Evolutionary conservation across 1,140 invertebrate genomes (phyloP), one percentile per base, ranked within the genome.

Genomic region (Orius insidiosus): DNA sequence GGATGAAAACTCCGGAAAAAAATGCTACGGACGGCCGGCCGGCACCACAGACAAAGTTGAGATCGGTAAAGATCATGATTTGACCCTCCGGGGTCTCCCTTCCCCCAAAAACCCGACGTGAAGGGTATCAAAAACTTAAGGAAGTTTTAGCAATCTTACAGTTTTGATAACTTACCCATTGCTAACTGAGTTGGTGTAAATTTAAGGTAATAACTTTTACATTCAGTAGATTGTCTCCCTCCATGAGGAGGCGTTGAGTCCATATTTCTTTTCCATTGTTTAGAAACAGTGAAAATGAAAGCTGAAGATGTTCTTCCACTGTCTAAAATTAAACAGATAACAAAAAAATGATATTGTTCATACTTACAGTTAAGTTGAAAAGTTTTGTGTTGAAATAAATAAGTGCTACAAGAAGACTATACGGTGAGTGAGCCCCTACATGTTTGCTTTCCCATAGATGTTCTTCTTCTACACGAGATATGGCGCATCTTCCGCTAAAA

Each of bases 371-470:
- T 52, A 95, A 71, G 69, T 88, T 86, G 62, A 95, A 95, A 66
- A 90, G 83, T 67, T 90, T 90, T 0, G 89, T 93, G 59, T 93
- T 94, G 59, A 95, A 94, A 62, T 90, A 95, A 72, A 96, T 87
- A 1, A 96, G 68, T 1, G 90, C 94, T 53, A 82, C 92, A 1
- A 95, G 66, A 3, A 96, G 67, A 3, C 93, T 86, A 60, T 89
- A 82, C 0, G 90, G 90, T 0, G 89, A 93, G 68, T 93, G 85
- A 1, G 87, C 88, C 24, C 92, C 90, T 5, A 96, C 66, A 63
- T 94, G 89, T 61, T 89, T 89, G 54, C 84, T 81, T 60, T 93
- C 88, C 88, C 88, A 93, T 35, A 95, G 66, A 64, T 90, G 85
- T 61, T 90, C 86, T 59, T 94, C 88, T 62, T 92, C 86, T 3